Conservation (phyloP, 2,113 vertebrate species). For the Hyperopisus bebe region DNA sequence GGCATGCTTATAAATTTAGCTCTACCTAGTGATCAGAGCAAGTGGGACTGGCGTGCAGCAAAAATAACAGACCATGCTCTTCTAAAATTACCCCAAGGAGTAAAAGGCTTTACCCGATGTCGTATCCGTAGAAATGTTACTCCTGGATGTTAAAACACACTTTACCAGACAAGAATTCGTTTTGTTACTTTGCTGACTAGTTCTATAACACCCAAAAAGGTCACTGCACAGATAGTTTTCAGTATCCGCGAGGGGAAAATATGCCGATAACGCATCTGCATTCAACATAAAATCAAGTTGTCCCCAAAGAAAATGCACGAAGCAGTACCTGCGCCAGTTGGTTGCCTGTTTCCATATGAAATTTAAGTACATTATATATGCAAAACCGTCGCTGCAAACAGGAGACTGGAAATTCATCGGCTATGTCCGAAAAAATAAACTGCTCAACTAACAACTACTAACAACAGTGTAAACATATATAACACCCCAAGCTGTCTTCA, state of each 20-base stretch:
- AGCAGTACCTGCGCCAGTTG: neutral
- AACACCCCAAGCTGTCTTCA: neutral
- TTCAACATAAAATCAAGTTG: neutral
- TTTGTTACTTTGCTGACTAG: neutral
- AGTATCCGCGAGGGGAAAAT: neutral
- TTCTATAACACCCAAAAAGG: neutral
- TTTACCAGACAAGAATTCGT: neutral
- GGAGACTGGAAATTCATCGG: neutral
- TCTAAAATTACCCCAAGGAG: constrained; percentile 5
- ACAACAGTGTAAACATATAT: neutral
- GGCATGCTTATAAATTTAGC: neutral
- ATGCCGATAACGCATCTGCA: neutral
- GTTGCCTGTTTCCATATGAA: neutral
- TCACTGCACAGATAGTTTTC: neutral
- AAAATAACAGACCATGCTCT: neutral
- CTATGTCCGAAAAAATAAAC: neutral
- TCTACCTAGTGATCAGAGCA: neutral
- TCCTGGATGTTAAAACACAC: neutral
- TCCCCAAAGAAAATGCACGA: neutral
- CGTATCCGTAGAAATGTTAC: neutral
- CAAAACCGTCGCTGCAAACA: neutral
- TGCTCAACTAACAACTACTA: neutral
- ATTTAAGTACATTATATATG: neutral
- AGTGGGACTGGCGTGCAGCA: neutral
- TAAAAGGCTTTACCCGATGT: neutral